A percentile compares a stretch with the other conserved stretches of the same genome.
Conservation (phyloP, 92 coral and sea anemone species). For the Blastomussa wellsi region DNA sequence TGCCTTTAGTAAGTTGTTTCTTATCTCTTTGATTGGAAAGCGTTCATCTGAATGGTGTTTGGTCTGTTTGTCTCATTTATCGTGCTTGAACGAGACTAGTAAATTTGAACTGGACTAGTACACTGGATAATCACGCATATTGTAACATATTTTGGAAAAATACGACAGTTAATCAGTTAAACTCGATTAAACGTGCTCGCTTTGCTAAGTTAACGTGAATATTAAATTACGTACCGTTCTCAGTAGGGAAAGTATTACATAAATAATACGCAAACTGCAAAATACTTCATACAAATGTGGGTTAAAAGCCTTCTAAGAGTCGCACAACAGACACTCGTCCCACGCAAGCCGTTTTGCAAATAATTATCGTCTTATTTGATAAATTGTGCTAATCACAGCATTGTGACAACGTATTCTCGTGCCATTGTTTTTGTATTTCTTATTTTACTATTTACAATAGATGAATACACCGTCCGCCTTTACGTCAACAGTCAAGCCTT, state of each 20-base stretch:
- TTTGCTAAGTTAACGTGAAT: not conserved
- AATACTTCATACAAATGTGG: not conserved
- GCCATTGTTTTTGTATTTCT: not conserved
- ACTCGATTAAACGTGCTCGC: not conserved
- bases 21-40: slow-evolving; percentile 3
- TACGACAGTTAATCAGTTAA: too few species aligned
- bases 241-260: not conserved
- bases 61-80: not conserved
- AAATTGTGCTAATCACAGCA: not conserved
- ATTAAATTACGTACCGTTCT: too few species aligned
- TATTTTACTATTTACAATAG: not conserved
- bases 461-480: too few species aligned
- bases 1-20: not conserved
- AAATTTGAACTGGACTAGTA: not conserved
- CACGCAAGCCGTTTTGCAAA: not conserved
- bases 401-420: not conserved
- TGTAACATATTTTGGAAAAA: not conserved
- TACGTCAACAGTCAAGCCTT: too few species aligned
- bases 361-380: not conserved
- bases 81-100: not conserved
- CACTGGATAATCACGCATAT: not conserved
- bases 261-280: not conserved
- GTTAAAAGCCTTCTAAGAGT: not conserved
- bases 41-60: not conserved
- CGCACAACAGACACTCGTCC: not conserved